Base-by-base conservation (phyloP, 2,797 vertebrate species). In the Carcharodon carcharias region DNA sequence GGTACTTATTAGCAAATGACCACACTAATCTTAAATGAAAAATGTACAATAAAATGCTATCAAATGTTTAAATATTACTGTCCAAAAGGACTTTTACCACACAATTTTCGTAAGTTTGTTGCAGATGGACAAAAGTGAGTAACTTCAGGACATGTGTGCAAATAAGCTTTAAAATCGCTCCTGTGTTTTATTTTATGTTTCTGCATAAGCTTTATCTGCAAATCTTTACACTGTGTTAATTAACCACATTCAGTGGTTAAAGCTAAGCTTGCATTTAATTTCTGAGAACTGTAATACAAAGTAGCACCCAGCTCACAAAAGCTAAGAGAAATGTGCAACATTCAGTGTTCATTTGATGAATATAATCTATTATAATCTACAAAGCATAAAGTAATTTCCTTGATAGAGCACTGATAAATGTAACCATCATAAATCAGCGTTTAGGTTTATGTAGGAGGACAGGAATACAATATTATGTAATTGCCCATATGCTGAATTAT, bases 381-480 rank as follows among this genome's bases (percentile, higher is more conserved):
- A 63, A 93, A 95, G 9, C 40, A 73, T 18, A 56, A 77, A 54
- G 45, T 54, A 71, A 73, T 56, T 56, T 56, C 28, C 54, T 71
- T 95, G 98, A 98, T 98, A 96, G 98, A 98, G 98, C 97, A 98
- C 97, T 97, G 97, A 97, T 98, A 98, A 98, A 98, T 98, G 98
- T 98, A 98, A 98, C 97, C 97, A 98, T 97, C 97, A 98, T 97
- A 98, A 98, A 98, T 97, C 96, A 98, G 98, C 98, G 98, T 98
- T 98, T 98, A 98, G 98, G 98, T 98, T 98, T 98, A 98, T 98
- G 98, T 98, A 98, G 98, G 97, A 98, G 97, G 97, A 98, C 97
- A 98, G 97, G 98, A 99, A 98, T 98, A 98, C 98, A 98, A 98
- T 98, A 98, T 97, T 97, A 97, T 98, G 97, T 97, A 97, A 98